phyloP scores from a whole-genome alignment of 2,888 invertebrate genomes.

The Calameuta idolon region DNA sequence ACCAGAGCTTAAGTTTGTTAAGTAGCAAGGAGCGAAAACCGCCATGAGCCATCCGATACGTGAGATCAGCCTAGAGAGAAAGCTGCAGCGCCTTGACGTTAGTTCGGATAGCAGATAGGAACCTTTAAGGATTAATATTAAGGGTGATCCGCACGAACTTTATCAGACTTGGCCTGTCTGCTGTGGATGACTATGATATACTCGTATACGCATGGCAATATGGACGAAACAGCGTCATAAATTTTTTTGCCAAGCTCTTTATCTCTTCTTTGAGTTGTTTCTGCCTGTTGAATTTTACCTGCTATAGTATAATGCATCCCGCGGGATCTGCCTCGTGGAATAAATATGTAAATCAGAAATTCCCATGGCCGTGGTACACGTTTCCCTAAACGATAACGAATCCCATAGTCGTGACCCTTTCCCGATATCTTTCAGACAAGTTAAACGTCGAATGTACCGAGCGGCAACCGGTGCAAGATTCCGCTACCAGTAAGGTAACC shows the following conservation, averaged over 20 bases:
- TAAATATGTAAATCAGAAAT: slow-evolving; percentile 62
- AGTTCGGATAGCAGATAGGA: not conserved
- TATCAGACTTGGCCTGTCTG: not conserved
- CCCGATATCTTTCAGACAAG: slow-evolving; percentile 38
- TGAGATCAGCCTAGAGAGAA: slow-evolving; percentile 44
- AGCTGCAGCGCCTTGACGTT: not conserved
- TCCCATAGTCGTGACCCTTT: slow-evolving; percentile 2
- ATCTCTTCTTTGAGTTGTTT: not conserved
- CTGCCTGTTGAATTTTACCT: not conserved
- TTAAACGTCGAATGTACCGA: slow-evolving; percentile 41
- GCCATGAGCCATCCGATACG: slow-evolving; percentile 60
- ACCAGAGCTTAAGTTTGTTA: slow-evolving; percentile 62
- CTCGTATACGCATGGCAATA: not conserved
- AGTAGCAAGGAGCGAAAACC: slow-evolving; percentile 64
- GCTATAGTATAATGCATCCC: slow-evolving; percentile 35
- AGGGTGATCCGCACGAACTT: not conserved
- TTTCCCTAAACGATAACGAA: slow-evolving; percentile 12
- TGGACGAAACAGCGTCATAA: not conserved
- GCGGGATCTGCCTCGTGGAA: slow-evolving; percentile 56
- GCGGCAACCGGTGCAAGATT: not conserved
- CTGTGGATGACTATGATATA: too few species aligned
- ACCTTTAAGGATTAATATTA: not conserved
- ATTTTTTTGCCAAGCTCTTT: not conserved
- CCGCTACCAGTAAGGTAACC: not conserved
- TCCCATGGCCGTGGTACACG: slow-evolving; percentile 42